Evolutionary conservation across 2,113 vertebrate genomes (phyloP).

Genomic region (Psephotus haematonotus): DNA sequence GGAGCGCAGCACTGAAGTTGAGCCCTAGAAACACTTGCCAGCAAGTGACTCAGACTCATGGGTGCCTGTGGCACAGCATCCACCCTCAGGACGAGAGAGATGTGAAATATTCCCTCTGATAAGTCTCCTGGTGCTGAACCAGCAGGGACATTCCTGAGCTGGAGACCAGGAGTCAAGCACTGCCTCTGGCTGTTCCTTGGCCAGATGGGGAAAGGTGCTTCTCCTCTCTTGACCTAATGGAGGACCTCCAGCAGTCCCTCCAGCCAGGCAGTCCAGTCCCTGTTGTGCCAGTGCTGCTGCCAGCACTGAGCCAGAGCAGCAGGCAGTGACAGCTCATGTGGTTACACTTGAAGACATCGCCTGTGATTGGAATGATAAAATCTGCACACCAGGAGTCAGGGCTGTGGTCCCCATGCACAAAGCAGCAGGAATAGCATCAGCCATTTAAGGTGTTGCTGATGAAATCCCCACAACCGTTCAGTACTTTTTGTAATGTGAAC

Average conservation of each 20-base stretch:
- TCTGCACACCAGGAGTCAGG: background rate
- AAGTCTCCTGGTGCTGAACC: background rate
- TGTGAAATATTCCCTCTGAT: background rate
- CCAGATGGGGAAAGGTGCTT: background rate
- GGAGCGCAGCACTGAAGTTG: background rate
- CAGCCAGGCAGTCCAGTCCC: background rate
- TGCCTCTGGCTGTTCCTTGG: background rate
- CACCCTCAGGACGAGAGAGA: background rate
- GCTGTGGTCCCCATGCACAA: background rate
- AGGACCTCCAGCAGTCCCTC: background rate
- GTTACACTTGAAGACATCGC: background rate
- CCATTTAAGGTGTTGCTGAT: background rate
- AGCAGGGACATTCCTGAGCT: background rate
- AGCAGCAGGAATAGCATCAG: background rate
- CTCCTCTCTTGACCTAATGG: background rate
- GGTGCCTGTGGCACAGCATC: background rate
- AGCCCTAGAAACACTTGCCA: background rate
- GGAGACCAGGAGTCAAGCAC: background rate
- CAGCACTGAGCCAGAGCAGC: background rate
- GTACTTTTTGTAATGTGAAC: background rate
- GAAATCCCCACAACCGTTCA: background rate
- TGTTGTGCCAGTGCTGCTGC: background rate
- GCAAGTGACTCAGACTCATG: background rate
- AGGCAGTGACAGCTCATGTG: accelerated
- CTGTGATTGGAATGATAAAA: background rate